These are phyloP conservation scores for Vidua chalybeata DNA, from an alignment of 2,113 vertebrate species.

Conservation along the genomic window DNA sequence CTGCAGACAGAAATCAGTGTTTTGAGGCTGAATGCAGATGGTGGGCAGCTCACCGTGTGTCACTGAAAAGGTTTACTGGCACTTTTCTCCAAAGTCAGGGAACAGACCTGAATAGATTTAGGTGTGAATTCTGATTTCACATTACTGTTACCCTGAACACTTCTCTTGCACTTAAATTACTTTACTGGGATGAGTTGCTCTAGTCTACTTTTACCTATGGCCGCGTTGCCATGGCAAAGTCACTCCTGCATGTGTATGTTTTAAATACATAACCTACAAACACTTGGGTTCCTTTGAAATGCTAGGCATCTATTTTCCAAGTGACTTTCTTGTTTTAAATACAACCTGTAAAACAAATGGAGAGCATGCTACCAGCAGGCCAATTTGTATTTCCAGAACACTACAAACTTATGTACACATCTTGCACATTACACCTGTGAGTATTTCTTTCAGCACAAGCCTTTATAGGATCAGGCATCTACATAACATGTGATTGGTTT, in stretches of 20 bases:
- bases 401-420: fast-evolving
- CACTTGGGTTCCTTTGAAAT: not conserved
- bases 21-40: not conserved
- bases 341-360: not conserved
- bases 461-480: not conserved
- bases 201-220: not conserved
- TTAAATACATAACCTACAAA: not conserved
- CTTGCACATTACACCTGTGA: not conserved
- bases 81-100: not conserved
- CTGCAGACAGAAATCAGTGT: not conserved
- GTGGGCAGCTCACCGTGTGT: not conserved
- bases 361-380: not conserved
- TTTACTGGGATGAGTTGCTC: not conserved
- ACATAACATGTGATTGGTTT: not conserved
- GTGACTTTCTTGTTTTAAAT: not conserved
- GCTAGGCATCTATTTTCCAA: not conserved
- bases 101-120: not conserved
- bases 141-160: not conserved
- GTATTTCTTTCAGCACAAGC: not conserved
- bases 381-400: not conserved
- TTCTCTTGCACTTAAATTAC: not conserved
- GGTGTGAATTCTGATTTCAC: not conserved
- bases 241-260: not conserved
- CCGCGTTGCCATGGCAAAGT: not conserved
- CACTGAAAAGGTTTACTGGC: not conserved